Percentiles rank a stretch among this genome's conserved stretches.
phyloP scores from a whole-genome alignment of 1,140 invertebrate genomes.

The Andrena cerasifolii region DNA sequence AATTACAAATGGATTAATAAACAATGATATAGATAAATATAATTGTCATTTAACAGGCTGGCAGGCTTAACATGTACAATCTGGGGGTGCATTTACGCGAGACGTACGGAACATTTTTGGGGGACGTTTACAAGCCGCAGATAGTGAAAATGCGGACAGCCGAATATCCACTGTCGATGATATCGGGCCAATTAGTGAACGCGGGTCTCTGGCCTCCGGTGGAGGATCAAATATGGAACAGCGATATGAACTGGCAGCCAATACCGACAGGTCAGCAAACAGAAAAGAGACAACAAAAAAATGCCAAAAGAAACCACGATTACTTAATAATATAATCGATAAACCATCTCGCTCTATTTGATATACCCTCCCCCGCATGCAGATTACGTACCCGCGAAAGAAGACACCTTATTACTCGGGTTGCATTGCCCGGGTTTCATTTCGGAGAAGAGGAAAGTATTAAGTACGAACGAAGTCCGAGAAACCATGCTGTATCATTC shows the following conservation, averaged over 20 bases:
- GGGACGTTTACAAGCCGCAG: constrained; percentile 72
- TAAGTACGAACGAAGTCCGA: constrained; percentile 16
- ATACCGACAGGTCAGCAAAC: constrained; percentile 66
- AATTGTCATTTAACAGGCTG: constrained; percentile 11
- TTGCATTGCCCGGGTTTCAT: constrained; percentile 72
- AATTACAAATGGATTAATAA: no score
- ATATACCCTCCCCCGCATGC: not conserved
- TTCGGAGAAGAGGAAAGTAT: constrained; percentile 45
- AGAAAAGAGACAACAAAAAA: not conserved
- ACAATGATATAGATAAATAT: no score
- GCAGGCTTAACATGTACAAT: constrained; percentile 78
- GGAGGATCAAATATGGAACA: constrained; percentile 68
- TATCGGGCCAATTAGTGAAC: constrained; percentile 77
- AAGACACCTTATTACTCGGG: constrained; percentile 73
- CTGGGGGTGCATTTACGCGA: constrained; percentile 78
- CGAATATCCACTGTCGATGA: constrained; percentile 84
- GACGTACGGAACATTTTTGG: constrained; percentile 79
- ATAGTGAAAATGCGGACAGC: constrained; percentile 83
- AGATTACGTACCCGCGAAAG: constrained; percentile 65
- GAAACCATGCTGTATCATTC: constrained; percentile 24
- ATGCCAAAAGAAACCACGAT: no score
- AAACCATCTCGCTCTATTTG: not conserved
- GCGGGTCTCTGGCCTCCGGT: constrained; percentile 75
- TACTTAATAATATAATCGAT: no score
- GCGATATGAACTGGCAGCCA: constrained; percentile 75